Base-by-base conservation (phyloP, 1,140 invertebrate species). In the Diabrotica undecimpunctata region DNA sequence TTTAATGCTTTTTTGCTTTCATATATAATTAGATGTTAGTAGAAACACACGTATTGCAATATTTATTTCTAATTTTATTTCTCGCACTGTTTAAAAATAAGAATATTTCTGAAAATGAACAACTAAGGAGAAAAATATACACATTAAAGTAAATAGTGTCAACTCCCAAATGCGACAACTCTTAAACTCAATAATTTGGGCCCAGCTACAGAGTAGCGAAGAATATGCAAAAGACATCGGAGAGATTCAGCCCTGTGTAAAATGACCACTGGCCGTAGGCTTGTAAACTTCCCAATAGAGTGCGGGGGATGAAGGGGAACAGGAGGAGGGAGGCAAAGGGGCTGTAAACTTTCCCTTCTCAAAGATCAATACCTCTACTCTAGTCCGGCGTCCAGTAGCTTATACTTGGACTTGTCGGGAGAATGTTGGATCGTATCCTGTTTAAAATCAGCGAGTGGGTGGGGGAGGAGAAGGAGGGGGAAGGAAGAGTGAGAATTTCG, bases 291-390 rank as follows among this genome's bases (percentile, higher is more conserved):
- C 67, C 66, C 70, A 70, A 67, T 67, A 65, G 65, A 64, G 73
- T 58, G 73, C 61, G 56, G 67, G 62, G 64, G 63, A 56, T 63
- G 61, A 60, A 52, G 58, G 54, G 60, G 71, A 60, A 62, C 55
- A 54, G 52, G 52, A 65, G 65, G 65, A 66, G 67, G 54, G 59
- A 53, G 53, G 68, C 69, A 74, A 73, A 74, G 68, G 73, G 75
- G 75, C 72, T 78, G 74, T 77, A 77, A 78, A 78, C 75, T 77
- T 78, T 78, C 75, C 71, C 76, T 78, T 75, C 76, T 78, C 76
- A 78, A 78, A 78, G 76, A 78, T 78, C 76, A 78, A 78, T 78
- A 78, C 75, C 76, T 71, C 69, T 67, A 71, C 70, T 72, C 65
- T 65, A 65, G 68, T 69, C 67, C 67, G 67, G 70, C 70, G 70